Evolutionary conservation across 2,888 invertebrate species (phyloP).

Genomic region (Amphipyra tragopoginis): DNA sequence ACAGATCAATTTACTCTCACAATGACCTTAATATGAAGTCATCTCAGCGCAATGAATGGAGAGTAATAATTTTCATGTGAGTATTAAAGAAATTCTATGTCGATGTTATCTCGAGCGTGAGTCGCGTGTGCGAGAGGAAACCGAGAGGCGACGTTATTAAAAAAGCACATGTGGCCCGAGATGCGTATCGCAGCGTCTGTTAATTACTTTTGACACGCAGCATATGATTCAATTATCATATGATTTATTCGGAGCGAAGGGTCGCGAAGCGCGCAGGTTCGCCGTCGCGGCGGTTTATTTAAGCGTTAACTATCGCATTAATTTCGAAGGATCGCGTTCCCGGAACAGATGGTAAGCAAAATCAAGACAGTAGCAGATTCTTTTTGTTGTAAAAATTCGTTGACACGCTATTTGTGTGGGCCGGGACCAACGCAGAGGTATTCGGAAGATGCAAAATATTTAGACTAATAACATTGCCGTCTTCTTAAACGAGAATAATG

Average conservation of each 20-base stretch:
- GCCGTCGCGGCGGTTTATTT: constrained; percentile 74
- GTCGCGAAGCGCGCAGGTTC: constrained; percentile 71
- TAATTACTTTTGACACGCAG: constrained; percentile 89
- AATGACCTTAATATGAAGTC: constrained; percentile 87
- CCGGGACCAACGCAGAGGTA: constrained; percentile 56
- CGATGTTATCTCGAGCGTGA: constrained; percentile 86
- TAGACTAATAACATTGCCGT: constrained; percentile 26
- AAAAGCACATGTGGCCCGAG: constrained; percentile 88
- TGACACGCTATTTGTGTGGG: constrained; percentile 82
- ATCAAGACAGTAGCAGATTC: constrained; percentile 78
- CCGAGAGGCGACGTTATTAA: constrained; percentile 85
- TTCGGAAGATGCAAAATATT: constrained; percentile 46
- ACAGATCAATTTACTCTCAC: constrained; percentile 86
- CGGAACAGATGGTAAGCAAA: constrained; percentile 83
- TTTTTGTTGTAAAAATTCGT: constrained; percentile 63
- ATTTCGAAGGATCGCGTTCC: constrained; percentile 79
- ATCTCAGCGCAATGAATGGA: constrained; percentile 75
- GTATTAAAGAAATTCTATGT: constrained; percentile 86
- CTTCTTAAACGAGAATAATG: constrained; percentile 36
- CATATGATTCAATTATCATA: constrained; percentile 90
- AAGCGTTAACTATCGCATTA: constrained; percentile 86
- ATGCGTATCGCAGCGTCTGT: constrained; percentile 88
- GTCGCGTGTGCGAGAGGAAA: constrained; percentile 84
- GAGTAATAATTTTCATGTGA: constrained; percentile 83
- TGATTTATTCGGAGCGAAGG: constrained; percentile 85